These are phyloP conservation scores for Poeciliopsis presidionis DNA, from an alignment of 2,797 vertebrate genomes.

Conservation along the genomic window DNA sequence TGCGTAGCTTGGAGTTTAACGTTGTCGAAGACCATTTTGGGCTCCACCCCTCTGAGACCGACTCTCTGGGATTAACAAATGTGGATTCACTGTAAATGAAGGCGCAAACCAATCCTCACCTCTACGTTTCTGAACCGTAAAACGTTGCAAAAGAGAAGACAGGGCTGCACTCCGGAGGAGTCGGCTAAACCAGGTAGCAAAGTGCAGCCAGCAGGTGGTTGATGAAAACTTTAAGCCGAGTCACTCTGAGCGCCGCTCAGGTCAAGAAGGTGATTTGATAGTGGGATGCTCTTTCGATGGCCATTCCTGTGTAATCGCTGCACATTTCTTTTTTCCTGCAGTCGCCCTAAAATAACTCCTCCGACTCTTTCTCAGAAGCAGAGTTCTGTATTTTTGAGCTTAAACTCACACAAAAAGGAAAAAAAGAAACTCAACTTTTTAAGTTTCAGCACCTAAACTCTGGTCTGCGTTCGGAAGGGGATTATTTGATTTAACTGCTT, in stretches of 20 bases:
- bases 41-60: background rate
- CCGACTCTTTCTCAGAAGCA: background rate
- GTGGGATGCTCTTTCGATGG: constrained; percentile 1
- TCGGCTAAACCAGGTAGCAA: constrained; percentile 2
- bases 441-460: background rate
- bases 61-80: background rate
- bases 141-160: background rate
- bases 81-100: background rate
- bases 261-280: constrained; percentile 8
- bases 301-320: background rate
- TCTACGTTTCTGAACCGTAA: background rate
- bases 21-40: background rate
- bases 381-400: background rate
- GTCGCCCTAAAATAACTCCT: background rate
- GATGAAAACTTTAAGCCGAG: constrained; percentile 17
- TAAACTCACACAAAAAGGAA: too few relatives aligned
- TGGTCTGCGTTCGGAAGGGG: background rate
- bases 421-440: too few relatives aligned
- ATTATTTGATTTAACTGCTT: background rate
- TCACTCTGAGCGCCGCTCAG: background rate
- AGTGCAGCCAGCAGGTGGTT: constrained; percentile 25
- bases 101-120: background rate
- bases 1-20: background rate
- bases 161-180: background rate
- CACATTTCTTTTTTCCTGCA: background rate